Evolutionary conservation across 2,113 vertebrate genomes (phyloP).

Genomic region (Vulpes lagopus): DNA sequence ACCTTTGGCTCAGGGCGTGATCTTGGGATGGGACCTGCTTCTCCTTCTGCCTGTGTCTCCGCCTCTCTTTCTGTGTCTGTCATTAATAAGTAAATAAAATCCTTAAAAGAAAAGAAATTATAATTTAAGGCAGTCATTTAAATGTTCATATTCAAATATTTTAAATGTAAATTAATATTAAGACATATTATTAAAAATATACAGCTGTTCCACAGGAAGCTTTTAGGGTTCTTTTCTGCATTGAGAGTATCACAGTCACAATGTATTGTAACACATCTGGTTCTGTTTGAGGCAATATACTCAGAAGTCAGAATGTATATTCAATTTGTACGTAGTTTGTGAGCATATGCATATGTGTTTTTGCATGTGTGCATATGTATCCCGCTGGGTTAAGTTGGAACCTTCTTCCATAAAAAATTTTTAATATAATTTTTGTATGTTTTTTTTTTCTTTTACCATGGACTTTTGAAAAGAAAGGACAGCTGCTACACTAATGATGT

Average conservation of each 20-base stretch:
- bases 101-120: background rate
- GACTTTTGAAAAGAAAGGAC: background rate
- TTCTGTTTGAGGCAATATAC: background rate
- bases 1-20: too few species aligned
- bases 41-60: too few species aligned
- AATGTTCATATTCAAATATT: constrained; percentile 1
- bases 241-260: background rate
- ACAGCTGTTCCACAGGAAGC: background rate
- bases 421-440: background rate
- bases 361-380: background rate
- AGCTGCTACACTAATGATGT: background rate
- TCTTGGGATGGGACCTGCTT: too few species aligned
- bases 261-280: background rate
- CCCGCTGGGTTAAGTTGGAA: background rate
- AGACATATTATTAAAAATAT: background rate
- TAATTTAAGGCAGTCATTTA: background rate
- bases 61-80: too few species aligned
- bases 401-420: background rate
- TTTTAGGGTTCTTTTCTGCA: background rate
- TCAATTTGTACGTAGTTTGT: background rate
- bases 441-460: background rate
- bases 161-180: background rate
- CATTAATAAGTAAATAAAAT: too few species aligned
- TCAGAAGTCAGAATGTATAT: background rate
- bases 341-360: background rate